Evolutionary conservation across 2,113 vertebrate species (phyloP), one percentile per base, ranked within the genome.

Genomic region (Chlamydotis undulata): DNA sequence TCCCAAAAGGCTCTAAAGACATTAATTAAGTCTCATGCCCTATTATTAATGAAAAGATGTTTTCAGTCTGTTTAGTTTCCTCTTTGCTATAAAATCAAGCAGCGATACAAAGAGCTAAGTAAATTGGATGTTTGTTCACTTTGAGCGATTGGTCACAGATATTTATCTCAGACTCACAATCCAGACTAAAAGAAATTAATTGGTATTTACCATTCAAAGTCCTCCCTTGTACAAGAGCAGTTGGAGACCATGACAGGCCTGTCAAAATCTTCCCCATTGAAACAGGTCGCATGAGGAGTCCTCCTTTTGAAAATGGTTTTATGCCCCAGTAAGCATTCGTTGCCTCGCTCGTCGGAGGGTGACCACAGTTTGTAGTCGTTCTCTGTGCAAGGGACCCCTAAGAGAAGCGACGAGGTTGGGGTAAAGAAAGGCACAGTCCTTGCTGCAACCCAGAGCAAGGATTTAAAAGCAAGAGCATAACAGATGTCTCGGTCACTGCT

Each of bases 321-420:
- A 25, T 99, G 98, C 39, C 99, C 99, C 87, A 99, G 88, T 78
- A 99, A 97, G 89, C 99, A 99, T 26, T 99, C 99, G 4, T 99
- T 99, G 12, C 99, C 99, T 8, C 98, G 98, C 94, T 99, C 99
- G 3, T 99, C 99, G 0, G 99, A 99, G 0, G 99, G 99, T 2
- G 99, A 99, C 99, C 99, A 99, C 76, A 97, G 98, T 91, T 99
- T 99, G 97, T 99, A 99, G 98, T 99, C 99, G 0, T 98, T 99
- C 73, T 99, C 99, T 0, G 98, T 98, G 97, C 99, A 99, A 3
- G 99, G 99, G 13, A 99, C 99, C 16, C 99, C 99, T 99, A 95
- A 2, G 63, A 90, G 29, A 74, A 90, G 65, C 26, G 19, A 68
- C 25, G 61, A 21, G 70, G 25, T 10, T 52, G 69, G 68, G 37